Conservation (phyloP, 64 coral and sea anemone genomes). For the Platygyra sinensis region DNA sequence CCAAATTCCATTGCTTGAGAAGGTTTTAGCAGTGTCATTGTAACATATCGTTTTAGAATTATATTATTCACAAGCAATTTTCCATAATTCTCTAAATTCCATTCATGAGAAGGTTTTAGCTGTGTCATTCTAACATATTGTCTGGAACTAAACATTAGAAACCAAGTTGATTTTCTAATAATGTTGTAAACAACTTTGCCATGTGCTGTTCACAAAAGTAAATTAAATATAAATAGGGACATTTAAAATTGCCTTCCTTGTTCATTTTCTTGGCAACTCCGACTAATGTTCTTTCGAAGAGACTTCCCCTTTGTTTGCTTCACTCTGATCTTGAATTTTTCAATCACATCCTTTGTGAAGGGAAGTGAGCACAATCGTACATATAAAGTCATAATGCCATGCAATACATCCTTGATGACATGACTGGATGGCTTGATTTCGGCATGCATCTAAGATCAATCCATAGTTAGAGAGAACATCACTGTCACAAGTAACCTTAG, state of each 20-base stretch:
- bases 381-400: too few relatives aligned
- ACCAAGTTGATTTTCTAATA: not conserved
- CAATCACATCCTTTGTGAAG: too few relatives aligned
- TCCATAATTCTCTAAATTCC: too few relatives aligned
- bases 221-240: conserved; percentile 13
- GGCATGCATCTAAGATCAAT: conserved; percentile 46
- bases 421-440: conserved; percentile 22
- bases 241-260: conserved; percentile 2
- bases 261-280: conserved; percentile 23
- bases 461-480: conserved; percentile 49
- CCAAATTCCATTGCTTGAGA: too few relatives aligned
- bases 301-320: conserved; percentile 20
- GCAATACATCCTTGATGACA: too few relatives aligned
- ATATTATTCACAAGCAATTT: too few relatives aligned
- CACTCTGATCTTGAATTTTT: conserved; percentile 13
- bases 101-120: too few relatives aligned
- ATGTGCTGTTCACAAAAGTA: not conserved
- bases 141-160: conserved; percentile 19
- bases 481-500: conserved; percentile 29
- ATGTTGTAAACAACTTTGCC: not conserved
- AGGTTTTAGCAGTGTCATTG: not conserved
- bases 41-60: too few relatives aligned
- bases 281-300: conserved; percentile 15
- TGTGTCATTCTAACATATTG: too few relatives aligned
- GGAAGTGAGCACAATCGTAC: too few relatives aligned